A percentile compares a stretch with the other conserved stretches of the same genome.
phyloP scores from a whole-genome alignment of 2,888 invertebrate species.

The Watsonalla cultraria region DNA sequence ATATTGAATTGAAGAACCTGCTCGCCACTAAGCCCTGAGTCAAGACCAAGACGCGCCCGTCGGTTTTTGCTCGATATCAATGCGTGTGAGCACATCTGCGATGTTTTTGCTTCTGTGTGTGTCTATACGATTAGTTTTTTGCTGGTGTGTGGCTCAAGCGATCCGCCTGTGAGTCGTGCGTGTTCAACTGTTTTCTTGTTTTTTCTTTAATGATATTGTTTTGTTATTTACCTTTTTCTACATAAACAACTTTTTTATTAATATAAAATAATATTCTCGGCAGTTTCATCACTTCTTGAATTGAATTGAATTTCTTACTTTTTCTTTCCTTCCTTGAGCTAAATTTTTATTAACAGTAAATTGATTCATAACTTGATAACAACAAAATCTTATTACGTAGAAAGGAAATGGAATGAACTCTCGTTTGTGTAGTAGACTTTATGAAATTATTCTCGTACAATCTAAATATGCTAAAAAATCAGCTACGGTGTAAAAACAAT shows the following conservation, averaged over 20 bases:
- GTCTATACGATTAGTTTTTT: constrained; percentile 43
- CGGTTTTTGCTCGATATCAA: constrained; percentile 50
- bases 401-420: no score
- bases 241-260: constrained; percentile 7
- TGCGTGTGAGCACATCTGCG: constrained; percentile 70
- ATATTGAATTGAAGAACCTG: constrained; percentile 26
- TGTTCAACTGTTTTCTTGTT: constrained; percentile 41
- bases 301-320: no score
- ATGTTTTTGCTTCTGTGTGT: constrained; percentile 47
- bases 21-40: constrained; percentile 27
- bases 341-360: no score
- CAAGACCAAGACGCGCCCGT: constrained; percentile 41
- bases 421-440: no score
- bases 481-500: no score
- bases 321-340: no score
- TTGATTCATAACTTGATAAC: no score
- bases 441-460: no score
- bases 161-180: constrained; percentile 41
- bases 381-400: no score
- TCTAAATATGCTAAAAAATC: no score
- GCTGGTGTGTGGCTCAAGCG: constrained; percentile 32
- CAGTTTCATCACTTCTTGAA: neutral
- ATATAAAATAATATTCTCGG: no score
- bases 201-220: constrained; percentile 42
- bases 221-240: constrained; percentile 34